phyloP scores from a whole-genome alignment of 2,888 invertebrate species.

The Tenodera sinensis region DNA sequence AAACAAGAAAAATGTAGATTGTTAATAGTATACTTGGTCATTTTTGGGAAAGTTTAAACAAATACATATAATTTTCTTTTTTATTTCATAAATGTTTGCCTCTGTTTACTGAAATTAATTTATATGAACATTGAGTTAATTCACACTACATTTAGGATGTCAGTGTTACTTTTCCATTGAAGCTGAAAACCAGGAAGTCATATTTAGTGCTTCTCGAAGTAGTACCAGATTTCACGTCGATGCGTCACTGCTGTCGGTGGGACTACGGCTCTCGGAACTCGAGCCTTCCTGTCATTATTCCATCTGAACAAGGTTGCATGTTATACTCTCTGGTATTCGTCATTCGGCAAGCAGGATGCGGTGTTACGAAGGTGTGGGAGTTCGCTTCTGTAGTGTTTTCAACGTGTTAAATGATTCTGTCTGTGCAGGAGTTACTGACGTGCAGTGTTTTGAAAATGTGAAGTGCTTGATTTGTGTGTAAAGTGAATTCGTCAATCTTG shows the following conservation, averaged over 20 bases:
- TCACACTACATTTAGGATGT: no score
- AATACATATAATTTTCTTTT: no score
- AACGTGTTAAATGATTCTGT: constrained; percentile 1
- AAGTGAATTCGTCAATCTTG: not conserved
- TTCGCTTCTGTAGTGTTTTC: not conserved
- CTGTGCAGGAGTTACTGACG: not conserved
- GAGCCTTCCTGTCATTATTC: not conserved
- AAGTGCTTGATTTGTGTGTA: not conserved
- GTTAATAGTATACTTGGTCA: no score
- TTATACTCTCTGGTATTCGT: constrained; percentile 7
- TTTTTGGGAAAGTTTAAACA: no score
- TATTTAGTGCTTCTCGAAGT: not conserved
- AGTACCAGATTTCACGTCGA: not conserved
- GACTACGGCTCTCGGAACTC: not conserved
- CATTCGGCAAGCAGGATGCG: constrained; percentile 20
- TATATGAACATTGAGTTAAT: no score
- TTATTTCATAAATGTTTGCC: no score
- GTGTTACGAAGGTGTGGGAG: constrained; percentile 1
- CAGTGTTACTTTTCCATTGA: no score
- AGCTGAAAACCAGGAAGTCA: not conserved
- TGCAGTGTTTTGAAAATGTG: not conserved
- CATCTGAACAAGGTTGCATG: not conserved
- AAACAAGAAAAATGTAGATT: no score
- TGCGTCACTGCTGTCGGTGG: not conserved
- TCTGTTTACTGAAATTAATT: no score